These are phyloP conservation scores for Tautogolabrus adspersus DNA, from an alignment of 2,113 vertebrate genomes.

Conservation along the genomic window DNA sequence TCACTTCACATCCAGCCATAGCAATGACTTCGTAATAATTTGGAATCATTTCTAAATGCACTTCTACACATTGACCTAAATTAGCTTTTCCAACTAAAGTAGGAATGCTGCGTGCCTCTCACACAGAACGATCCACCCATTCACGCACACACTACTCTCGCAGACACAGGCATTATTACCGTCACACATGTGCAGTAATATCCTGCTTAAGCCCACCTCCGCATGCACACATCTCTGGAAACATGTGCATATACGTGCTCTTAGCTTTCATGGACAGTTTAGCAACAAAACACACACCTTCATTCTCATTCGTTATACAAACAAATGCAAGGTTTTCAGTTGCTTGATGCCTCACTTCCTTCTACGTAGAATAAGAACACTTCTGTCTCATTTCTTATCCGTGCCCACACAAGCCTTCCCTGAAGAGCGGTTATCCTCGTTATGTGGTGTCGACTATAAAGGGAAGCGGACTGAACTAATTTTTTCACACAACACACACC, in stretches of 20 bases:
- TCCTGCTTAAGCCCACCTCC: constrained; percentile 50
- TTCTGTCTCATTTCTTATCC: constrained; percentile 50
- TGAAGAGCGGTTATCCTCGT: constrained; percentile 76
- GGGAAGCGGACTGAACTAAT: constrained; percentile 83
- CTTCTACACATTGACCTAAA: constrained; percentile 76
- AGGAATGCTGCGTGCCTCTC: constrained; percentile 77
- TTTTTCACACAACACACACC: constrained; percentile 80
- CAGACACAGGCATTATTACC: constrained; percentile 46
- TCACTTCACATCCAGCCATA: constrained; percentile 59
- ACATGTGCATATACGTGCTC: constrained; percentile 72
- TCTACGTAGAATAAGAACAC: constrained; percentile 52
- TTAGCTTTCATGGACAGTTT: constrained; percentile 64
- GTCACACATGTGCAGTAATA: constrained; percentile 42
- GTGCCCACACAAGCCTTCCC: constrained; percentile 69
- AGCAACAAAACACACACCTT: constrained; percentile 46
- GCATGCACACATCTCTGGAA: constrained; percentile 68
- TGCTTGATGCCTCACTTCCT: constrained; percentile 45
- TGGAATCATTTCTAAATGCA: constrained; percentile 74
- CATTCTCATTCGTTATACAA: constrained; percentile 45
- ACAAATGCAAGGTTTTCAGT: constrained; percentile 45
- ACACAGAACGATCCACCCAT: constrained; percentile 76
- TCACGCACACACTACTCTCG: constrained; percentile 54
- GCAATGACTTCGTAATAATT: constrained; percentile 65
- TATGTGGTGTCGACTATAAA: constrained; percentile 79
- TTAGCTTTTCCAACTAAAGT: constrained; percentile 66